These are phyloP conservation scores for Noctua pronuba DNA, from an alignment of 2,888 invertebrate genomes.

Conservation along the genomic window DNA sequence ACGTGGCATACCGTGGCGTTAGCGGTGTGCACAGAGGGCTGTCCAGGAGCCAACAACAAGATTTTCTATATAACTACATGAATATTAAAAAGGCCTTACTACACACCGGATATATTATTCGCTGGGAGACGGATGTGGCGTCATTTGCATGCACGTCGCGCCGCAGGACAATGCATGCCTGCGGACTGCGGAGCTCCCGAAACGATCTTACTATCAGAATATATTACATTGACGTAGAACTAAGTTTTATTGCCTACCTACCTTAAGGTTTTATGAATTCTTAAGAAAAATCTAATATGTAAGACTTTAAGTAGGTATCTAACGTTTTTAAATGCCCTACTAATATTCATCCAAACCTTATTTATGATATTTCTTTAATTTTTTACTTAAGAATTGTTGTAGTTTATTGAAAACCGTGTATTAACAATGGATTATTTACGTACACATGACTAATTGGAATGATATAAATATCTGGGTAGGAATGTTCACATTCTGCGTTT, in stretches of 20 bases:
- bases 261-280: slow-evolving; percentile 9
- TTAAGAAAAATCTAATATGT: not conserved
- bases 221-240: slow-evolving; percentile 50
- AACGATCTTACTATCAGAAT: slow-evolving; percentile 60
- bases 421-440: slow-evolving; percentile 28
- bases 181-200: slow-evolving; percentile 53
- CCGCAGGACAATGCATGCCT: slow-evolving; percentile 68
- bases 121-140: slow-evolving; percentile 84
- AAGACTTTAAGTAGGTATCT: not conserved
- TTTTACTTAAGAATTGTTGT: not conserved
- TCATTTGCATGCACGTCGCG: slow-evolving; percentile 85
- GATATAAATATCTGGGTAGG: slow-evolving; percentile 15
- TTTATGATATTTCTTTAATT: not conserved
- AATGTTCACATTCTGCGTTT: slow-evolving; percentile 11
- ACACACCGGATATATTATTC: slow-evolving; percentile 84
- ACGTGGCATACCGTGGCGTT: slow-evolving; percentile 15
- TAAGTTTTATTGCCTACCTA: slow-evolving; percentile 29
- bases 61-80: slow-evolving; percentile 55
- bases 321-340: not conserved
- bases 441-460: slow-evolving; percentile 24
- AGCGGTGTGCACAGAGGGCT: slow-evolving; percentile 28
- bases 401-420: slow-evolving; percentile 7
- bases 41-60: slow-evolving; percentile 36
- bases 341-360: not conserved
- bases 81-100: slow-evolving; percentile 62